Percentiles rank a stretch among this genome's conserved stretches.
Conservation (phyloP, 2,797 vertebrate genomes). For the Perodicticus potto region DNA sequence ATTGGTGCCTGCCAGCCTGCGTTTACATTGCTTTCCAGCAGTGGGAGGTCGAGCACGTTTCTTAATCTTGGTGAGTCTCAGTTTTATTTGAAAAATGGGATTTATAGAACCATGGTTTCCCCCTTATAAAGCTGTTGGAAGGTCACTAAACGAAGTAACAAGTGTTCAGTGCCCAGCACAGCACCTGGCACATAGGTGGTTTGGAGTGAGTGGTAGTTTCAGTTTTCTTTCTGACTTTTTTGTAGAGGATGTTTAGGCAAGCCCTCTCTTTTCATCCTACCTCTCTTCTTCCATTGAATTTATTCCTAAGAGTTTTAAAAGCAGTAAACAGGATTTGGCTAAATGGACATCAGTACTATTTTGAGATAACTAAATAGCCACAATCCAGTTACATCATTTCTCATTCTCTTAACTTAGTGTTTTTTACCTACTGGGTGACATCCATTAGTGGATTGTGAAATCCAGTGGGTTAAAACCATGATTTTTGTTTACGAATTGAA, state of each 20-base stretch:
- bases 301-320: slow-evolving; percentile 19
- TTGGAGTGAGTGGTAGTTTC: background rate
- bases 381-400: background rate
- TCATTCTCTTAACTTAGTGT: background rate
- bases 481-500: slow-evolving; percentile 18
- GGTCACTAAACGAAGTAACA: background rate
- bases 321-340: background rate
- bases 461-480: background rate
- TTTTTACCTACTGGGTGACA: background rate
- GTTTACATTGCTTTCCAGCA: background rate
- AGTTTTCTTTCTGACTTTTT: background rate
- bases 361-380: background rate
- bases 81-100: slow-evolving; percentile 1
- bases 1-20: background rate
- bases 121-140: background rate
- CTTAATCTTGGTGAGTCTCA: background rate
- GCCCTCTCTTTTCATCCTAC: background rate
- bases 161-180: background rate
- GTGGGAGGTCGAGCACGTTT: background rate
- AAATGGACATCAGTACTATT: background rate
- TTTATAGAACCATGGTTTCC: background rate
- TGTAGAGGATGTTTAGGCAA: background rate
- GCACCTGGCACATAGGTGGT: background rate
- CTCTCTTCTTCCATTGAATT: background rate
- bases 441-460: background rate